Evolutionary conservation across 2,113 vertebrate species (phyloP).

Genomic region (Litocranius walleri): DNA sequence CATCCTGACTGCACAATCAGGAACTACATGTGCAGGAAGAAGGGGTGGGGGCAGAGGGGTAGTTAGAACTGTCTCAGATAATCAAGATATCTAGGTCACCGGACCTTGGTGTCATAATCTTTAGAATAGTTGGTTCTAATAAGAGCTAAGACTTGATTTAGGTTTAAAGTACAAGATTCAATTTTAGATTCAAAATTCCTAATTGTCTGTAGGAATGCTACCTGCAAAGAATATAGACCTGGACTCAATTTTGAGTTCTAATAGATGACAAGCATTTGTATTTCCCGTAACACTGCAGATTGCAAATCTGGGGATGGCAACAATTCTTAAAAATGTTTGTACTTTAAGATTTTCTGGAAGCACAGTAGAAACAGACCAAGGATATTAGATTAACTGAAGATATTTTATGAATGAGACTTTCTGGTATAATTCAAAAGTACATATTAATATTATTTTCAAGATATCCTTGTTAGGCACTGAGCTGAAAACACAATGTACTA

Average conservation of each 20-base stretch:
- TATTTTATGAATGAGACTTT: neutral
- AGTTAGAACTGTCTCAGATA: neutral
- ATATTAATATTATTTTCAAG: neutral
- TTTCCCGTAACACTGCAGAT: neutral
- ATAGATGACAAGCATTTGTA: neutral
- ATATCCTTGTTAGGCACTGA: neutral
- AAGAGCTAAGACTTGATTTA: neutral
- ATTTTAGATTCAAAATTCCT: neutral
- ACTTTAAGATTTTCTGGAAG: neutral
- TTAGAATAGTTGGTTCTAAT: neutral
- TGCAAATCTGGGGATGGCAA: neutral
- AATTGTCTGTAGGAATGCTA: neutral
- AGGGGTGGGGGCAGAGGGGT: neutral
- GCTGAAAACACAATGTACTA: neutral
- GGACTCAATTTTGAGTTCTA: neutral
- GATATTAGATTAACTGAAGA: neutral
- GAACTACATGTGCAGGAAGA: neutral
- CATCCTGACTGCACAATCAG: neutral
- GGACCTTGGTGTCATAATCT: neutral
- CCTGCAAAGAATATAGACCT: neutral
- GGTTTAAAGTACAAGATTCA: neutral
- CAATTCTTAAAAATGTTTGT: neutral
- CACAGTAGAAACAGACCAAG: neutral
- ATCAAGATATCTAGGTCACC: neutral
- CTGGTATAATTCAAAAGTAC: neutral